phyloP scores from a whole-genome alignment of 2,113 vertebrate genomes.

The Onychorhynchus coronatus region DNA sequence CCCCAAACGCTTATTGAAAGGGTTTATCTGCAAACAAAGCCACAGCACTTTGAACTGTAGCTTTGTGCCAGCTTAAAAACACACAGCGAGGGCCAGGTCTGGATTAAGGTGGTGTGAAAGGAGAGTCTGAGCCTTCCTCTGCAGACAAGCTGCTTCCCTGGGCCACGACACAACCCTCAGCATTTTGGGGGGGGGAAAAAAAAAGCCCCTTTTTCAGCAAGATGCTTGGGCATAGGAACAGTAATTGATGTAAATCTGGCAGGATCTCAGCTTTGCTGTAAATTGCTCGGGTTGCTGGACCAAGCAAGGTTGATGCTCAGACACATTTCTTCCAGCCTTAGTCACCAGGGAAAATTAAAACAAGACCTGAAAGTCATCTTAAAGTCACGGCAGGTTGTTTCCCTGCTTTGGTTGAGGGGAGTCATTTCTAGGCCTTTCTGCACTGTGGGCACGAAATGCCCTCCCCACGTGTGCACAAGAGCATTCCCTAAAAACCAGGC shows the following conservation, averaged over 20 bases:
- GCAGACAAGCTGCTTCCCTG: background rate
- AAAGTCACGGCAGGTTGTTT: background rate
- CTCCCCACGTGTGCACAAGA: background rate
- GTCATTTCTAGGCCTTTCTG: background rate
- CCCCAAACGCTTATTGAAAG: background rate
- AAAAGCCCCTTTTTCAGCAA: background rate
- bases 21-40: background rate
- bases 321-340: accelerated
- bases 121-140: background rate
- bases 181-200: background rate
- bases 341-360: background rate
- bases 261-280: background rate
- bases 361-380: background rate
- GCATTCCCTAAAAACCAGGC: background rate
- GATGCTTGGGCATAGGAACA: background rate
- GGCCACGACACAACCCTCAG: background rate
- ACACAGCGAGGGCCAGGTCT: accelerated
- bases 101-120: accelerated
- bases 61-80: background rate
- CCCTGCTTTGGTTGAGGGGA: background rate
- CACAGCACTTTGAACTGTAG: background rate
- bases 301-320: background rate
- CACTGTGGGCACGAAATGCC: accelerated
- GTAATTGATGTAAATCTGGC: background rate
- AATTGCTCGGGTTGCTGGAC: accelerated